Percentiles rank a stretch among this genome's conserved stretches.
Evolutionary conservation across 2,113 vertebrate species (phyloP).

Genomic region (Anas platyrhynchos): DNA sequence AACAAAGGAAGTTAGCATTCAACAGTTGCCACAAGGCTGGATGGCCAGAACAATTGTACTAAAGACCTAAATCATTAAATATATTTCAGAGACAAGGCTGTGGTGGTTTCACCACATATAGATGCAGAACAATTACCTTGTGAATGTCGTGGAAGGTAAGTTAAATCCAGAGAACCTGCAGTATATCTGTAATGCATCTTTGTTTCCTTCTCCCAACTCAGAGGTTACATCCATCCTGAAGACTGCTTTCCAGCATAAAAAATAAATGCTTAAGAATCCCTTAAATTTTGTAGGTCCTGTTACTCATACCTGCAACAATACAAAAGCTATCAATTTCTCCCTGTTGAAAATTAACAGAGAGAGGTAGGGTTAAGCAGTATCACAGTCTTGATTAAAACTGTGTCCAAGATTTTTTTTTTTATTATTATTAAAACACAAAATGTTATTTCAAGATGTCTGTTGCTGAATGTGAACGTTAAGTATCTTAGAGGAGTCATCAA

Average conservation of each 20-base stretch:
- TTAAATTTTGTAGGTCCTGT: not conserved
- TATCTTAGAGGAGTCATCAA: not conserved
- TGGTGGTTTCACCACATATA: not conserved
- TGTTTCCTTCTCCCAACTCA: not conserved
- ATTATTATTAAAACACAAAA: not conserved
- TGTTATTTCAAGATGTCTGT: not conserved
- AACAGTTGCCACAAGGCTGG: not conserved
- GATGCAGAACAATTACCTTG: not conserved
- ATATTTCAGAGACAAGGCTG: accelerated
- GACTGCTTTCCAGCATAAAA: not conserved
- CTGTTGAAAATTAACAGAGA: not conserved
- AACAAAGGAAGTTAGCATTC: not conserved
- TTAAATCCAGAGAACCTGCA: not conserved
- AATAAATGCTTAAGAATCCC: not conserved
- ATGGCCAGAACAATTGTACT: not conserved
- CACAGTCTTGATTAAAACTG: not conserved
- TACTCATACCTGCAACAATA: not conserved
- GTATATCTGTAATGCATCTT: not conserved
- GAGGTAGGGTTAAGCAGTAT: not conserved
- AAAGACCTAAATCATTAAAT: not conserved
- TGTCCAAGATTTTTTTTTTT: not conserved
- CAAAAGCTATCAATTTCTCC: not conserved
- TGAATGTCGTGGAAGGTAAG: not conserved
- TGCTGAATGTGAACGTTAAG: not conserved
- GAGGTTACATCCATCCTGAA: not conserved